A percentile compares a stretch with the other conserved stretches of the same genome.
These are phyloP conservation scores for Rhyacophila evoluta DNA, from an alignment of 2,888 invertebrate species.

Conservation along the genomic window DNA sequence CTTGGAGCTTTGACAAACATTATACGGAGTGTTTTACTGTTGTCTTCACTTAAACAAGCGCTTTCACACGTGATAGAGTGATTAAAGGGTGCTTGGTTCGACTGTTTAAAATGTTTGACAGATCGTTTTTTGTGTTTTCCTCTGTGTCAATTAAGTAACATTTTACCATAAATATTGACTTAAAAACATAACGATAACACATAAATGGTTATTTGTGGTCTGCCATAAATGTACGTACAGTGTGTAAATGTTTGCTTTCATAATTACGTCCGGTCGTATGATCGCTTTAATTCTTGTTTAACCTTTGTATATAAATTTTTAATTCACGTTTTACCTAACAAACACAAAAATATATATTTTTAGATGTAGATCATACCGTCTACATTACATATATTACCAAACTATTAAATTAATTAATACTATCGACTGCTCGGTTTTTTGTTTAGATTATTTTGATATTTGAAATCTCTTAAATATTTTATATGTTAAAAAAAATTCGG, in stretches of 20 bases:
- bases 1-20: constrained; percentile 12
- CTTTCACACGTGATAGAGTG: constrained; percentile 45
- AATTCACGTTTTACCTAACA: no score
- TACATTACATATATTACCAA: no score
- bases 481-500: no score
- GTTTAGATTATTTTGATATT: no score
- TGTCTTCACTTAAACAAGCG: constrained; percentile 34
- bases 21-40: background rate
- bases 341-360: no score
- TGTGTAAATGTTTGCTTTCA: background rate
- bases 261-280: background rate
- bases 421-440: no score
- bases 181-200: background rate
- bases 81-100: constrained; percentile 34
- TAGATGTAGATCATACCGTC: no score
- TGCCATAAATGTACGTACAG: background rate
- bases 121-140: background rate
- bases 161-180: background rate
- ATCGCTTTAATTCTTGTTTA: background rate
- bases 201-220: background rate
- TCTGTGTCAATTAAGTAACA: background rate
- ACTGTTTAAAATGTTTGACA: background rate
- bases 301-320: no score
- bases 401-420: no score
- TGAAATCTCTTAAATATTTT: no score